Conservation (phyloP, 2,797 vertebrate species). For the Phyllotis vaccarum region DNA sequence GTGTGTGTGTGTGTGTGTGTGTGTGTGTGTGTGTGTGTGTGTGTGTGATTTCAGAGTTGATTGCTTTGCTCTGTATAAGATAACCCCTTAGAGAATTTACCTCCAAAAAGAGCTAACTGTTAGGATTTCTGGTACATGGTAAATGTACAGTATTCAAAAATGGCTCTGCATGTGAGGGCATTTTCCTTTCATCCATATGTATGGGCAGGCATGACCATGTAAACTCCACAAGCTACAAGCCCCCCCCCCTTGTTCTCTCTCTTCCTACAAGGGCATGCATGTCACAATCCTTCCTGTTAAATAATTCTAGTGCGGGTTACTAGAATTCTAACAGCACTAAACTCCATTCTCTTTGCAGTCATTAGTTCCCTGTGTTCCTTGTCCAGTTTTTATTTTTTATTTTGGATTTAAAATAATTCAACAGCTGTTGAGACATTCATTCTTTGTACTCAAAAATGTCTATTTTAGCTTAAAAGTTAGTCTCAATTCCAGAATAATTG, state of each 20-base stretch:
- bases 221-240: too few species aligned
- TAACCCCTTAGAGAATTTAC: not conserved
- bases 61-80: not conserved
- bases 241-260: too few species aligned
- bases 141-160: too few species aligned
- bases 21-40: too few species aligned
- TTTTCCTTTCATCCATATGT: too few species aligned
- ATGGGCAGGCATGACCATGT: too few species aligned
- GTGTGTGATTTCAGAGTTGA: not conserved
- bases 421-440: not conserved
- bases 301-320: too few species aligned
- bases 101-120: not conserved
- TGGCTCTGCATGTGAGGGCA: too few species aligned
- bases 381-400: not conserved
- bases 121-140: too few species aligned
- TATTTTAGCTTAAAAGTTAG: not conserved
- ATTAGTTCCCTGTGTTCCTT: not conserved
- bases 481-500: not conserved
- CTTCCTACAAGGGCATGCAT: too few species aligned
- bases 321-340: too few species aligned
- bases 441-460: not conserved
- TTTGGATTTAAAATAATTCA: constrained; percentile 16
- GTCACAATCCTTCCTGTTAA: too few species aligned
- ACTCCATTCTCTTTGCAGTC: not conserved
- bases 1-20: not conserved